Evolutionary conservation across 1,140 invertebrate genomes (phyloP).

Genomic region (Drosophila seguyi): DNA sequence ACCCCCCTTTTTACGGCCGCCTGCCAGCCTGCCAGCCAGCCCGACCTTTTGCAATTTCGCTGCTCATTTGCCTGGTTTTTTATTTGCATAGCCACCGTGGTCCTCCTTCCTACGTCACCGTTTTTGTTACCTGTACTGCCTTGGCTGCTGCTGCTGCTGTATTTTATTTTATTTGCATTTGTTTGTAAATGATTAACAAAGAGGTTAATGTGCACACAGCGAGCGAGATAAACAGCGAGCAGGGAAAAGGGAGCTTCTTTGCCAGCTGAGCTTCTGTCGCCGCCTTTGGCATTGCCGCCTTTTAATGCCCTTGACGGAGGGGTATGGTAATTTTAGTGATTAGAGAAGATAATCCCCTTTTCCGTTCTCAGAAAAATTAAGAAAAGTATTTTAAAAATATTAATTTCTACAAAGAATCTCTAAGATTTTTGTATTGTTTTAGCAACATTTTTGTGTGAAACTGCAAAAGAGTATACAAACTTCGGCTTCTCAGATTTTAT

Average conservation of each 20-base stretch:
- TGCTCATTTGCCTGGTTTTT: slow-evolving; percentile 71
- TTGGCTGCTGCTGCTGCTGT: slow-evolving; percentile 28
- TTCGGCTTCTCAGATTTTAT: not conserved
- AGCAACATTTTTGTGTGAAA: not conserved
- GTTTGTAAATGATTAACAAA: slow-evolving; percentile 84
- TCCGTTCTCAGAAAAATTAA: not conserved
- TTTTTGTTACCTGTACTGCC: slow-evolving; percentile 26
- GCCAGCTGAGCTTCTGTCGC: slow-evolving; percentile 37
- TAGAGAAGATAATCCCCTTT: too few relatives aligned
- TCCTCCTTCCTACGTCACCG: not conserved
- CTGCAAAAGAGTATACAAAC: not conserved
- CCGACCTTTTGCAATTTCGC: slow-evolving; percentile 56
- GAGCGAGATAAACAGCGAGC: slow-evolving; percentile 60
- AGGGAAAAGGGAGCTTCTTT: slow-evolving; percentile 36
- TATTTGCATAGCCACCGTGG: slow-evolving; percentile 66
- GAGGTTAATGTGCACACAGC: slow-evolving; percentile 78
- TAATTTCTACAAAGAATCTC: not conserved
- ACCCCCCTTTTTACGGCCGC: not conserved
- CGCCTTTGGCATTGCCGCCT: not conserved
- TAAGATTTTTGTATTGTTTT: not conserved
- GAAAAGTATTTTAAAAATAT: too few relatives aligned
- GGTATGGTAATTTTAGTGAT: too few relatives aligned
- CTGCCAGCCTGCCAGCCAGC: not conserved
- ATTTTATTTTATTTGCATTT: slow-evolving; percentile 83
- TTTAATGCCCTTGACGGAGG: not conserved